Evolutionary conservation across 2,113 vertebrate genomes (phyloP).

Genomic region (Clarias magur): DNA sequence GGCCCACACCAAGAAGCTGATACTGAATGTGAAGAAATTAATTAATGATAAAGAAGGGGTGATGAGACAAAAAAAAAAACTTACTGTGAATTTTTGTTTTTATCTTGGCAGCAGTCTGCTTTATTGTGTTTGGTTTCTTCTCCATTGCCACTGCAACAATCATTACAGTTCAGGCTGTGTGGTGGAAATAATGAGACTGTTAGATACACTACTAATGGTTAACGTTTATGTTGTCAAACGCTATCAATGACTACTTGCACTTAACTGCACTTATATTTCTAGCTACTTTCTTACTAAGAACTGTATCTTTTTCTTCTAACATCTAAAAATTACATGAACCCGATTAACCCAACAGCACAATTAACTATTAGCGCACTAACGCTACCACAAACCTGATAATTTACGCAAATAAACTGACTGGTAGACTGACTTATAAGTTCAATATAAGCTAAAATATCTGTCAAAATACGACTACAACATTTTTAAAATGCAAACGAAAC

Average conservation of each 20-base stretch:
- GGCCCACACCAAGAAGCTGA: not conserved
- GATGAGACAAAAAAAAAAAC: not conserved
- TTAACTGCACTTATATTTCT: not conserved
- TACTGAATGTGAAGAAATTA: not conserved
- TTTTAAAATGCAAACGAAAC: not conserved
- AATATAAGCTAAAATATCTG: not conserved
- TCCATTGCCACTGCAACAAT: constrained; percentile 15
- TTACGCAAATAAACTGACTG: not conserved
- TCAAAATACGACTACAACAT: not conserved
- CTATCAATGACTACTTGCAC: not conserved
- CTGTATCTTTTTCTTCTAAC: not conserved
- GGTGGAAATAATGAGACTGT: not conserved
- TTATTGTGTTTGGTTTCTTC: constrained; percentile 43
- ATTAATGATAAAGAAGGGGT: not conserved
- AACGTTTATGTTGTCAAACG: not conserved
- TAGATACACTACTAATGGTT: not conserved
- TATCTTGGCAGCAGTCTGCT: constrained; percentile 50
- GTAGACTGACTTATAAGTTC: not conserved
- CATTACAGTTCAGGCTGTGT: constrained; percentile 21
- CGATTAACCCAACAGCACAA: not conserved
- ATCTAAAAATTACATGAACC: not conserved
- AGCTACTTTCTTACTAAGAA: not conserved
- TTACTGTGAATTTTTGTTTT: constrained; percentile 55
- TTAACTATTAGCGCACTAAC: not conserved
- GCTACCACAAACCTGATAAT: not conserved